Base-by-base conservation (phyloP, 2,797 vertebrate species). In the Spea hammondii region DNA sequence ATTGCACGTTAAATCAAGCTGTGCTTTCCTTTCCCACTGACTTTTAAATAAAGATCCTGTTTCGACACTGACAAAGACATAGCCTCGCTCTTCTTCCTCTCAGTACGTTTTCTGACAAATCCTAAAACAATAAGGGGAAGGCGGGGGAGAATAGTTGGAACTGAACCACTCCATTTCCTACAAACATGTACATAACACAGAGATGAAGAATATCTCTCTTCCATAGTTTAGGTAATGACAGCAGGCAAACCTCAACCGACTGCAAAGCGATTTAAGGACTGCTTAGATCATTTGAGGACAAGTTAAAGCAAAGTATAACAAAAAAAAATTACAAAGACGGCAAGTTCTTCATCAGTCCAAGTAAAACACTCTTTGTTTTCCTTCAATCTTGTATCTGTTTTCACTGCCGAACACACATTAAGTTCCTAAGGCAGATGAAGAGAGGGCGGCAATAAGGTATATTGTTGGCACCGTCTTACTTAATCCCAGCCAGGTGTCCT, bases 11-110 rank as follows among this genome's bases (percentile, higher is more conserved):
- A 89, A 86, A 85, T 81, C 83, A 81, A 82, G 74, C 82, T 80
- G 45, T 85, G 65, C 84, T 88, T 89, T 84, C 71, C 80, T 86
- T 86, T 86, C 78, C 83, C 47, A 83, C 82, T 86, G 48, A 83
- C 79, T 86, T 88, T 87, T 89, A 89, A 90, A 90, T 86, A 87
- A 89, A 91, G 85, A 77, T 82, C 87, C 85, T 87, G 76, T 85
- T 84, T 85, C 77, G 86, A 84, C 85, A 80, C 83, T 83, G 70
- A 78, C 13, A 0, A 73, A 74, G 79, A 82, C 81, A 4, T 55
- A 55, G 65, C 65, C 46, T 82, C 75, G 79, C 81, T 83, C 81
- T 79, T 85, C 81, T 78, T 86, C 84, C 84, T 85, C 78, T 85
- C 82, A 78, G 80, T 70, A 66, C 59, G 76, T 80, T 84, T 85